phyloP scores from a whole-genome alignment of 2,113 vertebrate species.

The Microtus oregoni region DNA sequence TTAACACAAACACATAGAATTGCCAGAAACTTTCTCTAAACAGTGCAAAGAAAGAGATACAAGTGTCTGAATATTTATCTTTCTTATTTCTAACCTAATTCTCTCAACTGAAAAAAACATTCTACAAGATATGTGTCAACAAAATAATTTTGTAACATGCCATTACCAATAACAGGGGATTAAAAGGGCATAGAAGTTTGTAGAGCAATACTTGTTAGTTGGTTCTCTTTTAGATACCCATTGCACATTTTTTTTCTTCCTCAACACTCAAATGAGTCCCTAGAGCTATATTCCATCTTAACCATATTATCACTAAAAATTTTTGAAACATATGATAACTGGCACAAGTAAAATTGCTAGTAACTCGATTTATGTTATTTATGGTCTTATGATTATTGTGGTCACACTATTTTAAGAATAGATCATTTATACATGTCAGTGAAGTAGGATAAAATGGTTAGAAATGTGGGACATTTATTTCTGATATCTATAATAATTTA shows the following conservation, averaged over 20 bases:
- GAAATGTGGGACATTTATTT: constrained; percentile 1
- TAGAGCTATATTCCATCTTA: not conserved
- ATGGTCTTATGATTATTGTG: not conserved
- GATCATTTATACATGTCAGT: not conserved
- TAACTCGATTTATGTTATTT: not conserved
- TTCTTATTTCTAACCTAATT: not conserved
- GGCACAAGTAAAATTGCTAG: not conserved
- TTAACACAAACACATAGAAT: not conserved
- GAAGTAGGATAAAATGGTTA: not conserved
- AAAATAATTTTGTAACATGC: not conserved
- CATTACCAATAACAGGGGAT: not conserved
- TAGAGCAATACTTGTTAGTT: not conserved
- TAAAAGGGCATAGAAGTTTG: not conserved
- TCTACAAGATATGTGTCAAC: not conserved
- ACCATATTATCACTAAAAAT: not conserved
- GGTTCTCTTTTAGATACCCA: not conserved
- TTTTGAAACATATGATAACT: not conserved
- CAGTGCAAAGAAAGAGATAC: not conserved
- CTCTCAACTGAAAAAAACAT: not conserved
- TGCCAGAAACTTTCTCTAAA: not conserved
- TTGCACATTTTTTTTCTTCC: not conserved
- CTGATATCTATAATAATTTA: not conserved
- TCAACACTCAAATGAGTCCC: not conserved
- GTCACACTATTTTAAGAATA: not conserved
- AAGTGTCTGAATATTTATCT: not conserved